A percentile compares a stretch with the other conserved stretches of the same genome.
Conservation (phyloP, 2,888 invertebrate species). For the Pollenia amentaria region DNA sequence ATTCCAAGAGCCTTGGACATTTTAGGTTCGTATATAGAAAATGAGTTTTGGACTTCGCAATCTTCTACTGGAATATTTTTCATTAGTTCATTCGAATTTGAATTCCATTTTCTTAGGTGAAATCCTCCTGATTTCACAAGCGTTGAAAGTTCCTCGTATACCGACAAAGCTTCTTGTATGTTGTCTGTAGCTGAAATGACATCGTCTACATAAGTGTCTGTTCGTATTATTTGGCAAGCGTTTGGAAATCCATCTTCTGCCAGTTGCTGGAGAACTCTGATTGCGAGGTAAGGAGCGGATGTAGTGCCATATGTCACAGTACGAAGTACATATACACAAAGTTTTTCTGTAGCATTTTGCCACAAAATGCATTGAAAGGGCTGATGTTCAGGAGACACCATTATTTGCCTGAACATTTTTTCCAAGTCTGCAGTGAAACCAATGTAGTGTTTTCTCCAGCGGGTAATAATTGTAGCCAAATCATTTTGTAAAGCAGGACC, state of each 20-base stretch:
- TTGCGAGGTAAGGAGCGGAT: conserved; percentile 36
- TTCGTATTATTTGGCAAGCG: conserved; percentile 15
- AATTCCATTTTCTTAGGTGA: conserved; percentile 58
- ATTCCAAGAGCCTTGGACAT: conserved; percentile 39
- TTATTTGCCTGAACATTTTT: conserved; percentile 62
- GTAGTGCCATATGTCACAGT: conserved; percentile 27
- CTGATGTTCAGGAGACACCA: conserved; percentile 11
- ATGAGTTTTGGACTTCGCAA: conserved; percentile 22
- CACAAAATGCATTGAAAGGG: conserved; percentile 17
- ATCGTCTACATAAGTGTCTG: no score
- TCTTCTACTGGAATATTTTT: no score
- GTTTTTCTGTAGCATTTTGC: conserved; percentile 3
- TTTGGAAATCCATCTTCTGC: conserved; percentile 35
- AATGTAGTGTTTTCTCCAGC: conserved; percentile 37
- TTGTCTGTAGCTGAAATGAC: no score
- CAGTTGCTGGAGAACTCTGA: conserved; percentile 54
- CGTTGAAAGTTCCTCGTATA: conserved; percentile 49
- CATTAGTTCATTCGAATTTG: no score
- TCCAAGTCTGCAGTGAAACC: conserved; percentile 55
- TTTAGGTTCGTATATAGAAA: conserved; percentile 24
- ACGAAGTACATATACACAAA: not conserved
- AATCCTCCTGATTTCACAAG: conserved; percentile 52
- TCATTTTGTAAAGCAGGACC: conserved; percentile 55
- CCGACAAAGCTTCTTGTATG: no score
- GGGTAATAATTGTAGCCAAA: conserved; percentile 11